Evolutionary conservation across 92 coral and sea anemone genomes (phyloP).

Genomic region (Umimayanthus chanpuru): DNA sequence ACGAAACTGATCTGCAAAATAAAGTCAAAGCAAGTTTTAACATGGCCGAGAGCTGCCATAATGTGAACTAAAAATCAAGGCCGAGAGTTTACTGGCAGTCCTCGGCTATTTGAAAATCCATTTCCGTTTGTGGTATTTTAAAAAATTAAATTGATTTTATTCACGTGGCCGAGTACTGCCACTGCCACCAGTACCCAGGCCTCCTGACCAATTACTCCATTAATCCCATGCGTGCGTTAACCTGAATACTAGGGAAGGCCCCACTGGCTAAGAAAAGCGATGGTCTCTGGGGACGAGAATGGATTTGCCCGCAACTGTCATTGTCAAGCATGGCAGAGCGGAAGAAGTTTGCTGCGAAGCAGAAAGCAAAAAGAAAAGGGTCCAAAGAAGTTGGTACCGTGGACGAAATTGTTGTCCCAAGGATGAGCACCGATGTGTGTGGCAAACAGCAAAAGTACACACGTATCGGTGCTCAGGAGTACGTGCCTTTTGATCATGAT

Average conservation of each 20-base stretch:
- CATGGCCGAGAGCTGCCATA: neutral
- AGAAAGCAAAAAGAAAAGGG: conserved; percentile 48
- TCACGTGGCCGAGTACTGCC: conserved; percentile 23
- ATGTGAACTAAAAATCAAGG: neutral
- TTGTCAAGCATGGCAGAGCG: conserved; percentile 57
- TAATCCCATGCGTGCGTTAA: too few relatives aligned
- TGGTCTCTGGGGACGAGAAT: too few relatives aligned
- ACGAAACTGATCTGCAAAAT: too few relatives aligned
- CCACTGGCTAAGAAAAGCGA: too few relatives aligned
- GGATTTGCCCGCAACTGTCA: too few relatives aligned
- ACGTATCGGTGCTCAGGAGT: conserved; percentile 54
- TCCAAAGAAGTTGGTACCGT: conserved; percentile 41
- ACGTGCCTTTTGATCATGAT: conserved; percentile 55
- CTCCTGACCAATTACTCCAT: too few relatives aligned
- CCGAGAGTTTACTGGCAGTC: conserved; percentile 5
- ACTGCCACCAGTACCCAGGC: neutral
- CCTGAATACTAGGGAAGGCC: too few relatives aligned
- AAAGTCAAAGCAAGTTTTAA: conserved; percentile 2
- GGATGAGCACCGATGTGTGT: conserved; percentile 59
- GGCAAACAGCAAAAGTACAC: conserved; percentile 64
- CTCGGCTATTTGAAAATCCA: conserved; percentile 8
- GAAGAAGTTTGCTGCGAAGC: conserved; percentile 59
- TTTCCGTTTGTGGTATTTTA: neutral
- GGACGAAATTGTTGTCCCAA: conserved; percentile 58
- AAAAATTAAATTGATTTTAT: neutral